A percentile compares a stretch with the other conserved stretches of the same genome.
phyloP scores from a whole-genome alignment of 2,797 vertebrate species.

The Trachops cirrhosus region DNA sequence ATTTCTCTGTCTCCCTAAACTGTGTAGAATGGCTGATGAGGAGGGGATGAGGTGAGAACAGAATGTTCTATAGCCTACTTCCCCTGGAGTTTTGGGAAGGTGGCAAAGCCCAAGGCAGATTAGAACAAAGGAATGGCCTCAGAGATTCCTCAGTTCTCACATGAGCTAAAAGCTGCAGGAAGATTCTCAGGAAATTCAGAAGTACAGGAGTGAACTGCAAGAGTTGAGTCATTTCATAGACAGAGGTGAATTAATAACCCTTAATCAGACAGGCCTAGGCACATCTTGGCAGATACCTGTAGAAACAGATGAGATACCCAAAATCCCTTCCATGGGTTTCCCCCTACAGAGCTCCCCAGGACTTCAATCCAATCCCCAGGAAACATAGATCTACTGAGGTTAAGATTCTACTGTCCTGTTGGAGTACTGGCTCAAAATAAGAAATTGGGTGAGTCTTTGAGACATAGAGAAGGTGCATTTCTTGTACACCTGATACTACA shows the following conservation, averaged over 20 bases:
- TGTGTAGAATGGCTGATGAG: rapidly evolving
- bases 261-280: neutral
- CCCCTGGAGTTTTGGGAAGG: neutral
- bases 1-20: neutral
- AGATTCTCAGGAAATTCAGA: no score
- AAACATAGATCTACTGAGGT: neutral
- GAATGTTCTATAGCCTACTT: rapidly evolving
- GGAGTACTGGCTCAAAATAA: neutral
- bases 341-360: neutral
- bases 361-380: neutral
- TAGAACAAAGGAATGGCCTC: neutral
- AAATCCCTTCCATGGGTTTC: neutral
- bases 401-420: neutral
- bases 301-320: neutral
- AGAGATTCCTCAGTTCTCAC: neutral
- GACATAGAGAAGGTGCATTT: neutral
- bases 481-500: neutral
- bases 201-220: neutral
- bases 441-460: neutral
- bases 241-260: neutral
- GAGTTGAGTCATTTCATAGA: neutral
- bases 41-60: neutral
- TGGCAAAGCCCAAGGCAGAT: neutral
- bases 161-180: neutral
- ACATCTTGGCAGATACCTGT: neutral